Evolutionary conservation across 2,113 vertebrate species (phyloP).

Genomic region (Phocoena sinus): DNA sequence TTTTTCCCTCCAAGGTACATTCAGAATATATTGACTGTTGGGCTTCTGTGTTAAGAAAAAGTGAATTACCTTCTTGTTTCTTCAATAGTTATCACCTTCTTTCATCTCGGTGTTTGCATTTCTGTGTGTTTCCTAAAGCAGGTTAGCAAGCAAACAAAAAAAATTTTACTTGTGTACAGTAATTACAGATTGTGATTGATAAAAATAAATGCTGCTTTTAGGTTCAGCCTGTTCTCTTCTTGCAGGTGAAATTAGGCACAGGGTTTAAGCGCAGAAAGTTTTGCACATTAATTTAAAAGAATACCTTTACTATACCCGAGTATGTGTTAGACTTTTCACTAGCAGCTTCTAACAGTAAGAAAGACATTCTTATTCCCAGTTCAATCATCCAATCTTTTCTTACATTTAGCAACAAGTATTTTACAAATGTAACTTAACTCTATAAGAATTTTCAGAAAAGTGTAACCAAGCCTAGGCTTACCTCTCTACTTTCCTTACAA

Average conservation of each 20-base stretch:
- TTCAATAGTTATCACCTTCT: conserved; percentile 47
- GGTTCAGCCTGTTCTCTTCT: conserved; percentile 1
- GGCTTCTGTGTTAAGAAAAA: conserved; percentile 43
- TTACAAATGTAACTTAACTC: not conserved
- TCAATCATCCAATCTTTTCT: not conserved
- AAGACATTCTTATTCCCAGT: not conserved
- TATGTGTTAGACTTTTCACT: not conserved
- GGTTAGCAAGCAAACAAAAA: conserved; percentile 44
- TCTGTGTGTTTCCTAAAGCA: conserved; percentile 49
- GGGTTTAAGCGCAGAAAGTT: not conserved
- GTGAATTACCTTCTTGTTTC: conserved; percentile 50
- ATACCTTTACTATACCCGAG: not conserved
- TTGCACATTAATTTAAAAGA: conserved; percentile 34
- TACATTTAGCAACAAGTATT: not conserved
- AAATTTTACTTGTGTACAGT: conserved; percentile 42
- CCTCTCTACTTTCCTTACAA: not conserved
- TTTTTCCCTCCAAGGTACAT: conserved; percentile 1
- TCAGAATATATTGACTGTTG: conserved; percentile 52
- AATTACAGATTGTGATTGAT: conserved; percentile 64
- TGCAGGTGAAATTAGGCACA: not conserved
- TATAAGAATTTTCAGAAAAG: not conserved
- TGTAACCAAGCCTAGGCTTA: not conserved
- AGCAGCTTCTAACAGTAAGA: not conserved
- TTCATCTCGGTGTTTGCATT: conserved; percentile 59
- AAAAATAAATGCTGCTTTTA: conserved; percentile 51